Base-by-base conservation (phyloP, 2,888 invertebrate species). In the Onchidella celtica region DNA sequence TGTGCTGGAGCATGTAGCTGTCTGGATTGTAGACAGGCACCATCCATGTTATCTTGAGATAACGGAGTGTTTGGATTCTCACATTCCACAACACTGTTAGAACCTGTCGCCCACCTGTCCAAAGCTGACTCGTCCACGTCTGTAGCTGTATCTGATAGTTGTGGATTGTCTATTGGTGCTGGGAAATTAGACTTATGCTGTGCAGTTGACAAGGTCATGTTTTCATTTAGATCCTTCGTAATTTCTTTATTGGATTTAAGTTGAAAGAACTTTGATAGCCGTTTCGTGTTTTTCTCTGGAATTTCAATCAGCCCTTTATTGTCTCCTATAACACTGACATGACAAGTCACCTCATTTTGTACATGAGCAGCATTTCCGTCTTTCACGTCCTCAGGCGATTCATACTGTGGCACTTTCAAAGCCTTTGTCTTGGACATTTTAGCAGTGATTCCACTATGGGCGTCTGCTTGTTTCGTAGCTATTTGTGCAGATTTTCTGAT, bases 211-310 rank as follows among this genome's bases (percentile, higher is more conserved):
- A 47, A 47, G 0, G 27, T 24, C 1, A 47, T 29, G 55, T 61
- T 61, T 9, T 63, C 73, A 17, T 17, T 9, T 34, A 57, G 3
- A 32, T 6, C 21, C 27, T 66, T 73, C 0, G 27, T 6, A 32
- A 6, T n/a, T 6, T 81, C 81, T 68, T 81, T 81, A 57, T 34
- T 75, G 9, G 81, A 57, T 17, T 75, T 29, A 1, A 74, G 68
- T 66, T 81, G 81, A 27, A 81, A 81, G 61, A 75, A 81, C 24
- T 69, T 81, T 3, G 81, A 74, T 34, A 81, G 47, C 57, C 75
- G 74, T 68, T 40, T 68, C 17, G 73, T 73, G 38, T 81, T 81
- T 55, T 81, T 81, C 6, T 81, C 81, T 32, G 81, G 75, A 40
- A 75, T 81, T 32, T 79, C 70, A n/a, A 72, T 66, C 2, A 55